Evolutionary conservation across 1,140 invertebrate species (phyloP).

Genomic region (Musca domestica): DNA sequence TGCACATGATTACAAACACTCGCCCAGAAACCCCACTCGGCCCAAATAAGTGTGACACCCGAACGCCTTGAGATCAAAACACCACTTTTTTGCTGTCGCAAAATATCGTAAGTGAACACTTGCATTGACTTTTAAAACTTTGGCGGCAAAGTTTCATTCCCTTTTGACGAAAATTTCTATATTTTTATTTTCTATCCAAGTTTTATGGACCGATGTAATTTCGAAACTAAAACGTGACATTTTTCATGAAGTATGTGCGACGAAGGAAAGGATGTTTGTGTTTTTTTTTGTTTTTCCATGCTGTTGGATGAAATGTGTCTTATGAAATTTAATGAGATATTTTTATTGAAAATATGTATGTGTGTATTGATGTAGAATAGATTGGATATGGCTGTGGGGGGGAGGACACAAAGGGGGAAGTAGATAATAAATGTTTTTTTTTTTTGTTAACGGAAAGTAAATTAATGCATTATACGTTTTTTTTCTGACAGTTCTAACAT

Average conservation of each 20-base stretch:
- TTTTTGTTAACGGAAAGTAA: too few species aligned
- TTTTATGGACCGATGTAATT: slow-evolving; percentile 13
- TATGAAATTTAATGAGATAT: slow-evolving; percentile 21
- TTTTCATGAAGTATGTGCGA: background rate
- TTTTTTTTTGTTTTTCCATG: background rate
- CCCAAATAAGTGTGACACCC: too few species aligned
- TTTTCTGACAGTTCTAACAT: too few species aligned
- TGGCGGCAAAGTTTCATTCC: slow-evolving; percentile 7
- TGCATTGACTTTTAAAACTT: slow-evolving; percentile 13
- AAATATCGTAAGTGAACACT: background rate
- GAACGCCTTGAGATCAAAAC: background rate
- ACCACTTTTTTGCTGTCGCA: background rate
- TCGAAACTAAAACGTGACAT: slow-evolving; percentile 19
- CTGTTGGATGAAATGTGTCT: background rate
- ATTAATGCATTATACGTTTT: too few species aligned
- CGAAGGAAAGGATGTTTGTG: background rate
- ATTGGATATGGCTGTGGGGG: too few species aligned
- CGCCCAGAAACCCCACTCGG: background rate
- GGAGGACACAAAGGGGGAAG: too few species aligned
- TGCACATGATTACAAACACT: background rate
- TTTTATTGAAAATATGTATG: slow-evolving; percentile 13
- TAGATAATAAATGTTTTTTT: too few species aligned
- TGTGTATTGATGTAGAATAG: too few species aligned
- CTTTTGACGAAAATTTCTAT: background rate
- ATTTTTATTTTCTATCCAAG: background rate